phyloP scores from a whole-genome alignment of 2,797 vertebrate species.

The Epinephelus malabaricus region DNA sequence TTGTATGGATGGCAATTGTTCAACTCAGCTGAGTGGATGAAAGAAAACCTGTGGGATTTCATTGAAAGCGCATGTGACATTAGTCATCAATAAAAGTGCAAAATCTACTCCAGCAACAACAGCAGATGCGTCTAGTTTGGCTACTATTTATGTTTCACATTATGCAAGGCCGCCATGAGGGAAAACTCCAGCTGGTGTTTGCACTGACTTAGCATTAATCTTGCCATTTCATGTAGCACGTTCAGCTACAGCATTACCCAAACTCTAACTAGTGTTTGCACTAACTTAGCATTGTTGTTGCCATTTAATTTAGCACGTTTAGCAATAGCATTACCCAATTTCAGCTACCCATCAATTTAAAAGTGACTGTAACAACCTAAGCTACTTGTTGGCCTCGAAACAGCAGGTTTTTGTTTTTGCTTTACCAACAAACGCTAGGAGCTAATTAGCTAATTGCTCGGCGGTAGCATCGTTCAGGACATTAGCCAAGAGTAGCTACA shows the following conservation, averaged over 20 bases:
- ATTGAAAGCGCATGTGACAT: neutral
- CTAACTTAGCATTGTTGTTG: conserved; percentile 30
- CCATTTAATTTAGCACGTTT: conserved; percentile 21
- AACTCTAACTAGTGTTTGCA: conserved; percentile 22
- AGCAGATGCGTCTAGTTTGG: neutral
- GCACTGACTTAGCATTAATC: conserved; percentile 34
- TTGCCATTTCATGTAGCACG: conserved; percentile 23
- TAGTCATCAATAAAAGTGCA: too few species aligned
- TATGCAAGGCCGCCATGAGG: conserved; percentile 37
- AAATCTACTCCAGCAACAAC: neutral
- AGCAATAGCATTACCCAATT: neutral
- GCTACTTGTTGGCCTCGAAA: neutral
- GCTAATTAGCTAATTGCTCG: conserved; percentile 24
- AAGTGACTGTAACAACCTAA: fast-evolving
- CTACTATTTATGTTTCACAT: neutral
- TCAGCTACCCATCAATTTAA: neutral
- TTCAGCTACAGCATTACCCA: neutral
- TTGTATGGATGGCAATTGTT: neutral
- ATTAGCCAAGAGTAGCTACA: conserved; percentile 36
- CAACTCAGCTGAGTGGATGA: neutral
- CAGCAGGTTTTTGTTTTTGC: fast-evolving
- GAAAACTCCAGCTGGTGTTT: conserved; percentile 34
- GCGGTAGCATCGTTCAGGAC: conserved; percentile 21
- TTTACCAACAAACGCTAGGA: neutral
- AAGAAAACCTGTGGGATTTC: neutral